These are phyloP conservation scores for Aporophyla nigra DNA, from an alignment of 2,888 invertebrate species.

Conservation along the genomic window DNA sequence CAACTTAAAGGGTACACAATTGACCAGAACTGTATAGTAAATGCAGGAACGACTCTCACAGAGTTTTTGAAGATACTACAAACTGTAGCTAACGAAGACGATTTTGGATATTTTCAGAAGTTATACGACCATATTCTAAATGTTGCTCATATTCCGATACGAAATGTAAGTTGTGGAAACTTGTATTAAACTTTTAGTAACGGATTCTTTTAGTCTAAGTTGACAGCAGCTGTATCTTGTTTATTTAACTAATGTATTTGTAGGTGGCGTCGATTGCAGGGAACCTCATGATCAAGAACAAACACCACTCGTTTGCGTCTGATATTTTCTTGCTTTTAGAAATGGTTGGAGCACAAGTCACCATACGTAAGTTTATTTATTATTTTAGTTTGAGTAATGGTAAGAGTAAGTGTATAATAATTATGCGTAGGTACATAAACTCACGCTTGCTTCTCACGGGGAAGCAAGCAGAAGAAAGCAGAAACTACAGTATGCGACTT, in stretches of 20 bases:
- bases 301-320: conserved; percentile 92
- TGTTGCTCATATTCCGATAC: conserved; percentile 93
- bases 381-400: no score
- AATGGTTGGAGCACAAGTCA: conserved; percentile 77
- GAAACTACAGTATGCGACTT: no score
- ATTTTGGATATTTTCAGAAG: conserved; percentile 90
- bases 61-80: conserved; percentile 87
- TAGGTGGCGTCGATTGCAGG: conserved; percentile 93
- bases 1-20: conserved; percentile 88
- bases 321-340: conserved; percentile 92
- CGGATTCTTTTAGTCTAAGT: neutral
- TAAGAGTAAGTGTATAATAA: no score
- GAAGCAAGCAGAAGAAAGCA: no score
- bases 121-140: conserved; percentile 92
- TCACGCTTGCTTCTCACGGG: no score
- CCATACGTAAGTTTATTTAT: conserved; percentile 70
- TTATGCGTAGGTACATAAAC: no score
- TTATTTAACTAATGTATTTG: conserved; percentile 41
- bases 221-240: neutral
- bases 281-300: conserved; percentile 93
- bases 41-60: conserved; percentile 90
- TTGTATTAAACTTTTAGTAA: neutral
- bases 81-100: conserved; percentile 68
- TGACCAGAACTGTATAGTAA: conserved; percentile 86
- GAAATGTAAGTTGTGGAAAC: conserved; percentile 90